Base-by-base conservation (phyloP, 1,140 invertebrate species). In the Lasioglossum albipes region DNA sequence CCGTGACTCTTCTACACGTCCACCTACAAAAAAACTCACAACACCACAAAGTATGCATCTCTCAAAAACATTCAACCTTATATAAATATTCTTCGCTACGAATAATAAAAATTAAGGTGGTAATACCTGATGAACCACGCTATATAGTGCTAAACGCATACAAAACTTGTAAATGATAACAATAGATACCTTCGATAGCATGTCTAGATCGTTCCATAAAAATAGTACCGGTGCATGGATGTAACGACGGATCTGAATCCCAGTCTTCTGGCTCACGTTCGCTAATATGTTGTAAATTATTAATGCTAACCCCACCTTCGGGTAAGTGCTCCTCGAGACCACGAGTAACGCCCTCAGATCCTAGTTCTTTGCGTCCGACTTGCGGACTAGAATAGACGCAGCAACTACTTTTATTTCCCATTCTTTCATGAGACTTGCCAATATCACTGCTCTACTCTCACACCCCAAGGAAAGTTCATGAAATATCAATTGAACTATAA, bases 251-350 rank as follows among this genome's bases (percentile, higher is more conserved):
- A 94, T 99, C 99, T 0, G 92, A 93, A 87, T 99, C 98, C 88
- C 97, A 97, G 93, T 99, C 98, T 91, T 99, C 97, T 18, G 97
- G 97, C 91, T 99, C 99, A 84, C 99, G 94, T 94, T 99, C 99
- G 91, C 98, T 99, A 85, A 99, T 99, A 94, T 99, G 99, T 92
- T 99, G 99, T 73, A 99, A 94, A 94, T 98, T 99, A 84, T 96
- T 96, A 71, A 95, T 95, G 91, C 97, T 98, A 85, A 97, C 95
- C 92, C 97, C 96, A 82, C 96, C 95, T 86, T 97, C 95, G 7
- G 95, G 95, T 72, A 96, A 93, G 78, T 95, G 95, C 87, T 96
- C 96, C 89, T 97, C 96, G 66, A 95, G 94, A 36, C 94, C 94
- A 3, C 93, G 91, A 20, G 85, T 86, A 73, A 89, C 89, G 85